phyloP scores from a whole-genome alignment of 1,140 invertebrate species.

The Drosophila teissieri region DNA sequence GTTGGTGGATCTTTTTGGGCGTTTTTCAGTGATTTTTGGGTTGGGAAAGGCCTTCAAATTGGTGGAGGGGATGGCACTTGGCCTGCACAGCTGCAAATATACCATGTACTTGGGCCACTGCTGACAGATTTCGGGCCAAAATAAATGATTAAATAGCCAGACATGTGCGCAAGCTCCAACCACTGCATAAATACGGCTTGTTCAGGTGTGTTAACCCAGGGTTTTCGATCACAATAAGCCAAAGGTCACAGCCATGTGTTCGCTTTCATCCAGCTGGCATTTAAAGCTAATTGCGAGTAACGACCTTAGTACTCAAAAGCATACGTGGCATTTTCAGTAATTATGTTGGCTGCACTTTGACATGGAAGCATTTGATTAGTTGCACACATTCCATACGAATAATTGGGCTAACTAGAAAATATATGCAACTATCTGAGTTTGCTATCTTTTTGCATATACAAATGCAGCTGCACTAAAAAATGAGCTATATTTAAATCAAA shows the following conservation, averaged over 20 bases:
- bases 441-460: too few species aligned
- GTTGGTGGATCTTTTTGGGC: neutral
- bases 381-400: too few species aligned
- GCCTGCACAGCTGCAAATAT: neutral
- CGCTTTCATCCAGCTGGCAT: neutral
- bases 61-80: neutral
- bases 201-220: neutral
- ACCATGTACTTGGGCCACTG: neutral
- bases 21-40: too few species aligned
- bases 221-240: slow-evolving; percentile 4
- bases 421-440: too few species aligned
- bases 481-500: too few species aligned
- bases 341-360: neutral
- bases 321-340: neutral
- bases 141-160: slow-evolving; percentile 22
- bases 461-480: too few species aligned
- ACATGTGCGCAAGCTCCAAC: neutral
- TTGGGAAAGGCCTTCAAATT: neutral
- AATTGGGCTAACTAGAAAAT: too few species aligned
- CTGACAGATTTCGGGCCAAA: slow-evolving; percentile 5
- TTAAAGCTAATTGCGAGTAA: neutral
- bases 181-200: neutral
- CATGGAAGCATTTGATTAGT: neutral
- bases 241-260: neutral
- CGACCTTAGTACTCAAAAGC: neutral